Evolutionary conservation across 2,113 vertebrate species (phyloP).

Genomic region (Chloropsis hardwickii): DNA sequence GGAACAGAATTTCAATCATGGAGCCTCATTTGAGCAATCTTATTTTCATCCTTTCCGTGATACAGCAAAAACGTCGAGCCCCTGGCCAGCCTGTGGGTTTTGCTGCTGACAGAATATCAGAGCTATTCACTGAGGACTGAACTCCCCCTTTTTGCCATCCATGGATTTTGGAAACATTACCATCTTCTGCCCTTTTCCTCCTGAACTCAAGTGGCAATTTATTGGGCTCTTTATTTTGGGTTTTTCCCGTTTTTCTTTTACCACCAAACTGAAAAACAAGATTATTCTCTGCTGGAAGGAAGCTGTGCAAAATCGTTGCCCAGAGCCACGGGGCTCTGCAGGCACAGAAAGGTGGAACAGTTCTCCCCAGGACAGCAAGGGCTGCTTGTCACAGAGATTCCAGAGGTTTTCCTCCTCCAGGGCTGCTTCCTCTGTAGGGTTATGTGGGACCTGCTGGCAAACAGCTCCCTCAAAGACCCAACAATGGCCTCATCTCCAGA

Average conservation of each 20-base stretch:
- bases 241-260: background rate
- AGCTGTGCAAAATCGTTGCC: background rate
- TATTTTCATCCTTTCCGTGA: background rate
- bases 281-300: background rate
- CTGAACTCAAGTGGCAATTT: background rate
- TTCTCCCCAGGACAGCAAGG: background rate
- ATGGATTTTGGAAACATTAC: background rate
- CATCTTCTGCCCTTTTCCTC: background rate
- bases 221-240: background rate
- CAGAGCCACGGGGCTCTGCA: background rate
- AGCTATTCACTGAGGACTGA: background rate
- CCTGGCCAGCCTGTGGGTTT: fast-evolving
- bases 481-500: background rate
- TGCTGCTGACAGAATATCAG: background rate
- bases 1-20: background rate
- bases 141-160: background rate
- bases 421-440: background rate
- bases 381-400: background rate
- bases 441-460: background rate
- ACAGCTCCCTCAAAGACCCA: background rate
- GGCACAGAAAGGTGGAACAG: background rate
- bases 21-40: background rate
- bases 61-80: background rate
- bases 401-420: background rate
- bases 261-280: background rate